Evolutionary conservation across 2,888 invertebrate genomes (phyloP), one percentile per base, ranked within the genome.

Genomic region (Dinocampus coccinellae): DNA sequence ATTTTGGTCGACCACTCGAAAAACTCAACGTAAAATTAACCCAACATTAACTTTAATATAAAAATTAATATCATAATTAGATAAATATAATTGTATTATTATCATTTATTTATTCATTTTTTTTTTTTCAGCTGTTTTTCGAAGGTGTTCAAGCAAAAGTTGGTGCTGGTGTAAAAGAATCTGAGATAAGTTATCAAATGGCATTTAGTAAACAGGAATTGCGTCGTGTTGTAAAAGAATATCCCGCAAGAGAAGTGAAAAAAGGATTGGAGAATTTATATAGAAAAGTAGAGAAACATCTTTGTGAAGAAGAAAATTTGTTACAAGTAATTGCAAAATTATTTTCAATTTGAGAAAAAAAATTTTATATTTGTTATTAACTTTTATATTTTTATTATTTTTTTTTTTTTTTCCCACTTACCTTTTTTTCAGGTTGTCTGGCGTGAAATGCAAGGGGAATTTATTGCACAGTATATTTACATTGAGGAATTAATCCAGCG

Each of bases 371-470:
- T 34, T 1, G n/a, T 39, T 10, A 42, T 0, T 16, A 7, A 16
- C 16, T 36, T n/a, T n/a, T 39, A 13, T 3, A 13, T n/a, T 11
- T n/a, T n/a, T n/a, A n/a, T n/a, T n/a, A 13, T 39, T 33, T 33
- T n/a, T n/a, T 3, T 39, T 13, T 3, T 52, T 84, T n/a, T 11
- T 13, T 39, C n/a, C 2, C n/a, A 1, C 13, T n/a, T 39, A n/a
- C n/a, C 13, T 0, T n/a, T 42, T 47, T 82, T 82, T 7, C 89
- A 95, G 92, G 99, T 99, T 64, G 99, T 99, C 71, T 99, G 99
- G 99, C 92, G 97, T 85, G 96, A 97, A 81, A 98, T 99, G 98
- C 98, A 99, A 90, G 97, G 98, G 88, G 98, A 99, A 90, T 99
- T 99, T 89, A 95, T 99, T 81, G 93, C 95, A 80, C 99, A 99